phyloP scores from a whole-genome alignment of 2,888 invertebrate genomes.

The Theretra japonica region DNA sequence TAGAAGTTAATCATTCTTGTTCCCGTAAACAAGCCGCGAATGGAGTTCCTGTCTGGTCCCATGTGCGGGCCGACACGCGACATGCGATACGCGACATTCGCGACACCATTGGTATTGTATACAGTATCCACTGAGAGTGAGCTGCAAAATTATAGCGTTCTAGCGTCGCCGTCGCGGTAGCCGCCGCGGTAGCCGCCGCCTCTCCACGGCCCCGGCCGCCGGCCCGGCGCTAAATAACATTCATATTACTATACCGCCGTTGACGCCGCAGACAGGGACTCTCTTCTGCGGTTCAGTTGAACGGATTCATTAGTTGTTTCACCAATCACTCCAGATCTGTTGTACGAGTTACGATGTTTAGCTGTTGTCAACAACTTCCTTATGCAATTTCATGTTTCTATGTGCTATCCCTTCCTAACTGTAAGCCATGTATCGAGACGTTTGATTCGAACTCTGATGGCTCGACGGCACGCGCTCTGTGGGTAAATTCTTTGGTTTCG shows the following conservation, averaged over 20 bases:
- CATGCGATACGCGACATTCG: not conserved
- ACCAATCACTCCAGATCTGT: conserved; percentile 24
- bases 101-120: conserved; percentile 12
- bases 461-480: conserved; percentile 16
- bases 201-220: not conserved
- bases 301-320: conserved; percentile 27
- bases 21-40: conserved; percentile 21
- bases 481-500: conserved; percentile 4
- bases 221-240: not conserved
- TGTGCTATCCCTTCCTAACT: conserved; percentile 24
- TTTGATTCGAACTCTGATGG: conserved; percentile 12
- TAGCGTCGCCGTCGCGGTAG: not conserved
- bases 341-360: conserved; percentile 19
- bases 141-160: conserved; percentile 4
- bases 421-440: conserved; percentile 20
- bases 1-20: conserved; percentile 23
- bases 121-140: not conserved
- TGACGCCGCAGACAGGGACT: conserved; percentile 26
- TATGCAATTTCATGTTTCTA: conserved; percentile 24
- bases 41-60: conserved; percentile 26
- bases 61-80: conserved; percentile 22
- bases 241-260: not conserved
- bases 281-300: conserved; percentile 26
- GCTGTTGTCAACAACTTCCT: conserved; percentile 23
- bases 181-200: not conserved